Percentiles rank a stretch among this genome's conserved stretches.
phyloP scores from a whole-genome alignment of 2,888 invertebrate species.

The Epistrophe eligans region DNA sequence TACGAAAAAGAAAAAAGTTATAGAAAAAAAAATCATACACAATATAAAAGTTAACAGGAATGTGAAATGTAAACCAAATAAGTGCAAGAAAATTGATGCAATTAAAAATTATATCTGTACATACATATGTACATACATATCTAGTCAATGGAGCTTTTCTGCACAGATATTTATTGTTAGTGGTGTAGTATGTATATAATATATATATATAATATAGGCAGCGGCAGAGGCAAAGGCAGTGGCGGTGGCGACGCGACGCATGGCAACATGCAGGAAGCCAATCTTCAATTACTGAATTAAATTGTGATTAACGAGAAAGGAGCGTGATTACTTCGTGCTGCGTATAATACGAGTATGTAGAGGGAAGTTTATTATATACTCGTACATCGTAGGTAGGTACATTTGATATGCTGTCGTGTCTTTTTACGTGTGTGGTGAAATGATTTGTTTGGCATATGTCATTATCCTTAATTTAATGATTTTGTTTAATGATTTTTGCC shows the following conservation, averaged over 20 bases:
- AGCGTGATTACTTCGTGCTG: conserved; percentile 29
- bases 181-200: neutral
- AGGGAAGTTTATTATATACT: conserved; percentile 13
- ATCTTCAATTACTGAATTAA: conserved; percentile 60
- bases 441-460: conserved; percentile 12
- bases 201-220: too few relatives aligned
- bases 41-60: conserved; percentile 18
- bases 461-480: conserved; percentile 35
- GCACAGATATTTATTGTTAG: conserved; percentile 5
- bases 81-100: conserved; percentile 59
- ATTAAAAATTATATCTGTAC: conserved; percentile 57
- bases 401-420: conserved; percentile 14
- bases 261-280: conserved; percentile 18
- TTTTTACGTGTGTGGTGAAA: conserved; percentile 15
- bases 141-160: conserved; percentile 25
- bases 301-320: conserved; percentile 62
- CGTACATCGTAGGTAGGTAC: neutral
- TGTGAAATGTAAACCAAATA: conserved; percentile 56
- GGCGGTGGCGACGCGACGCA: neutral
- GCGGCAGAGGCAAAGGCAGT: too few relatives aligned
- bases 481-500: conserved; percentile 2
- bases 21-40: neutral
- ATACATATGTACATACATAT: too few relatives aligned
- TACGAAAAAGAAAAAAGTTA: neutral
- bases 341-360: neutral